phyloP scores from a whole-genome alignment of 2,113 vertebrate genomes.

The Gymnorhina tibicen region DNA sequence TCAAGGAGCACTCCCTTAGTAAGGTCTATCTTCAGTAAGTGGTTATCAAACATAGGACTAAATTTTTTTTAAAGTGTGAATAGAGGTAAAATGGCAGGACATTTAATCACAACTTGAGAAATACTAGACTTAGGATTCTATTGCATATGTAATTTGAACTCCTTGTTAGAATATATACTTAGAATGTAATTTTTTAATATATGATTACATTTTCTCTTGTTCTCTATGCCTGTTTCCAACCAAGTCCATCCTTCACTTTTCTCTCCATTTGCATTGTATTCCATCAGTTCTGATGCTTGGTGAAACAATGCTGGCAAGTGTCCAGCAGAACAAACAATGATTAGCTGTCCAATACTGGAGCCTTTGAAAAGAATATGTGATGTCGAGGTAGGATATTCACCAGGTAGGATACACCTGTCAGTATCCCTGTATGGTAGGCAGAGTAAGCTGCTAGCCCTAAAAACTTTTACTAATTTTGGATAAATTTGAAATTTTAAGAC shows the following conservation, averaged over 20 bases:
- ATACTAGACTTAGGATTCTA: background rate
- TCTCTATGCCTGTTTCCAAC: background rate
- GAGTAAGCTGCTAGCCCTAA: background rate
- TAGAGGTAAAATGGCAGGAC: background rate
- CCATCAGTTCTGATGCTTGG: background rate
- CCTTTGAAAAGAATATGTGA: background rate
- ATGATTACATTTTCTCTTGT: background rate
- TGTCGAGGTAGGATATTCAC: background rate
- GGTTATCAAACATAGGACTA: background rate
- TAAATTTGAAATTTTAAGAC: background rate
- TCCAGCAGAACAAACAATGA: background rate
- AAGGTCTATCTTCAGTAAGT: background rate
- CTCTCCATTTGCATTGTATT: background rate
- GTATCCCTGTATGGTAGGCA: background rate
- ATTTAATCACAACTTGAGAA: background rate
- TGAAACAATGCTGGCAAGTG: background rate
- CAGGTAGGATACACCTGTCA: background rate
- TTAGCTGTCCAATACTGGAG: background rate
- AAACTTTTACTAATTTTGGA: background rate
- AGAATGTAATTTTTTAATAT: background rate
- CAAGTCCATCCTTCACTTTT: background rate
- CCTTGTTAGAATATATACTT: background rate
- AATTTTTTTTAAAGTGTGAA: background rate
- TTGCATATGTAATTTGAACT: background rate
- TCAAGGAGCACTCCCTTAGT: background rate